Conservation (phyloP, 2,888 invertebrate genomes). For the Trichopria drosophilae region DNA sequence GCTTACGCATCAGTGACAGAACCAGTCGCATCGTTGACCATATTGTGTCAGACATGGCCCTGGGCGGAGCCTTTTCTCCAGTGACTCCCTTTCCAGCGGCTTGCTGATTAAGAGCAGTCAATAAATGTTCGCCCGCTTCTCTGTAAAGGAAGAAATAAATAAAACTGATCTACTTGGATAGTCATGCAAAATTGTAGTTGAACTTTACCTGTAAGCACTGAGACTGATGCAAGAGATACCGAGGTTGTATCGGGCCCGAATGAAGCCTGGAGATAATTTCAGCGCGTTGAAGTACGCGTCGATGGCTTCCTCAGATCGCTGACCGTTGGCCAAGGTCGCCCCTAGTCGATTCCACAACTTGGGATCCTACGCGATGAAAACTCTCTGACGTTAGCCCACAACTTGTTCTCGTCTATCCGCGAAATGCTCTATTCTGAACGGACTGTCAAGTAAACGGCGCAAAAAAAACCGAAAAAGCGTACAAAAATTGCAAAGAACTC, state of each 20-base stretch:
- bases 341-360: slow-evolving; percentile 96
- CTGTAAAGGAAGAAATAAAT: slow-evolving; percentile 57
- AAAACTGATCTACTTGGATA: neutral
- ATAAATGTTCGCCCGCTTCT: slow-evolving; percentile 93
- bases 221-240: slow-evolving; percentile 98
- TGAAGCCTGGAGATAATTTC: slow-evolving; percentile 90
- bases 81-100: slow-evolving; percentile 69
- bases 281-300: slow-evolving; percentile 93
- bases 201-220: slow-evolving; percentile 73
- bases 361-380: slow-evolving; percentile 68
- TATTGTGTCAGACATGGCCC: slow-evolving; percentile 85
- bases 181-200: neutral
- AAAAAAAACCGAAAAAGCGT: no score
- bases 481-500: no score
- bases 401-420: neutral
- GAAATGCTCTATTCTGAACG: no score
- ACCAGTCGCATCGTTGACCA: slow-evolving; percentile 93
- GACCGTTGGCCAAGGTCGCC: slow-evolving; percentile 95
- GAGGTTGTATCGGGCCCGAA: slow-evolving; percentile 95
- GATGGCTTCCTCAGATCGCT: slow-evolving; percentile 92
- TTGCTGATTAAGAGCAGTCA: slow-evolving; percentile 92
- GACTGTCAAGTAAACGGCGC: no score
- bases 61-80: slow-evolving; percentile 56
- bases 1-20: slow-evolving; percentile 73
- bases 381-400: no score